A percentile compares a stretch with the other conserved stretches of the same genome.
phyloP scores from a whole-genome alignment of 2,113 vertebrate genomes.

The Cebidichthys violaceus region DNA sequence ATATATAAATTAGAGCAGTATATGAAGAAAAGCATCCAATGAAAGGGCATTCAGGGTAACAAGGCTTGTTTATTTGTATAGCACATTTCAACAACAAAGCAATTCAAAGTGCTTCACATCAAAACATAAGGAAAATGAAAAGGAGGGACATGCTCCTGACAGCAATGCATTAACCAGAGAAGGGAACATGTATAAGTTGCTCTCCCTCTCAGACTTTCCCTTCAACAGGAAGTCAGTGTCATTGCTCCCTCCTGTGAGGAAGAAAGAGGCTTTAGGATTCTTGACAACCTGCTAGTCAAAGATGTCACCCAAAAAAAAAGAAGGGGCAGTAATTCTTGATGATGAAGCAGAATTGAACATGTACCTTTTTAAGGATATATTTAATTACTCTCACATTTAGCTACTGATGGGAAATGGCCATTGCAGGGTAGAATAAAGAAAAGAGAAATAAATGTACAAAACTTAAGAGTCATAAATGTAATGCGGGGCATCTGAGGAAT shows the following conservation, averaged over 20 bases:
- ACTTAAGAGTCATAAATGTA: neutral
- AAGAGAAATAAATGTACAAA: neutral
- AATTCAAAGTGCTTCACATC: too few relatives aligned
- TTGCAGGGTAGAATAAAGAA: neutral
- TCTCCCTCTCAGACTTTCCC: neutral
- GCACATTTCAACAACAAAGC: too few relatives aligned
- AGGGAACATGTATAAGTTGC: neutral
- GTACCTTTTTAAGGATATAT: neutral
- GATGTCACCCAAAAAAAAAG: neutral
- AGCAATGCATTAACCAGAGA: neutral
- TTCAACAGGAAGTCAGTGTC: conserved; percentile 14
- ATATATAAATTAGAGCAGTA: too few relatives aligned
- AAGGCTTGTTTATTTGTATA: too few relatives aligned
- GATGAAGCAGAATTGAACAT: neutral
- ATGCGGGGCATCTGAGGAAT: neutral
- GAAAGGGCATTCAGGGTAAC: neutral
- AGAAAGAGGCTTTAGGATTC: neutral
- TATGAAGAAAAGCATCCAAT: too few relatives aligned
- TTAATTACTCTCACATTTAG: neutral
- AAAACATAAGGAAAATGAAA: too few relatives aligned
- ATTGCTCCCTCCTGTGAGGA: neutral
- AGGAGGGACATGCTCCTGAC: neutral
- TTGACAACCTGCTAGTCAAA: neutral
- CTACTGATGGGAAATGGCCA: neutral
- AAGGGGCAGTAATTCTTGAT: neutral